Evolutionary conservation across 2,797 vertebrate genomes (phyloP).

Genomic region (Telmatherina bonti): DNA sequence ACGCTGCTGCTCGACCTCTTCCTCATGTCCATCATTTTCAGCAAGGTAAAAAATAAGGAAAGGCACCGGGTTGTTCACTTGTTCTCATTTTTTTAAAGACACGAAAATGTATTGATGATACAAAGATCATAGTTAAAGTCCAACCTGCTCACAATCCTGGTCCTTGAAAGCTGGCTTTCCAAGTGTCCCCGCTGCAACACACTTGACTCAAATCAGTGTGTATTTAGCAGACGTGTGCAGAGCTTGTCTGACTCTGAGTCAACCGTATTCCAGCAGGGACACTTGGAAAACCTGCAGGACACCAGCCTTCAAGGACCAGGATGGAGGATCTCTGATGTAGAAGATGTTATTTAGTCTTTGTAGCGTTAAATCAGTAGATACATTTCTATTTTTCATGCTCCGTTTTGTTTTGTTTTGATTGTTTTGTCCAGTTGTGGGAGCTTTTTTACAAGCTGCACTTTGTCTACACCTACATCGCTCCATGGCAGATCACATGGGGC

Average conservation of each 20-base stretch:
- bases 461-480: slow-evolving; percentile 98
- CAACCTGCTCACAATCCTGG: not conserved
- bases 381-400: not conserved
- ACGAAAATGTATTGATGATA: not conserved
- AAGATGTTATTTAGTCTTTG: not conserved
- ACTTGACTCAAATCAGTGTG: too few relatives aligned
- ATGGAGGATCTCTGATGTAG: too few relatives aligned
- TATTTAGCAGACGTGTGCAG: too few relatives aligned
- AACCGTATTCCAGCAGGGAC: too few relatives aligned
- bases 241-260: too few relatives aligned
- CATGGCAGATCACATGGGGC: slow-evolving; percentile 99
- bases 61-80: not conserved
- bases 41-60: slow-evolving; percentile 91
- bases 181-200: too few relatives aligned
- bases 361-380: not conserved
- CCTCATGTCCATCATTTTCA: slow-evolving; percentile 98
- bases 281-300: too few relatives aligned
- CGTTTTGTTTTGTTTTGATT: slow-evolving; percentile 7
- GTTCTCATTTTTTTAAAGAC: not conserved
- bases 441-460: slow-evolving; percentile 97
- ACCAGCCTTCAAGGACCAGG: too few relatives aligned
- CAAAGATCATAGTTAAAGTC: not conserved
- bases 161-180: too few relatives aligned
- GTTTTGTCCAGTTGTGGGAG: slow-evolving; percentile 90
- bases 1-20: slow-evolving; percentile 98